Conservation (phyloP, 2,797 vertebrate species). For the Lepus oiostolus region DNA sequence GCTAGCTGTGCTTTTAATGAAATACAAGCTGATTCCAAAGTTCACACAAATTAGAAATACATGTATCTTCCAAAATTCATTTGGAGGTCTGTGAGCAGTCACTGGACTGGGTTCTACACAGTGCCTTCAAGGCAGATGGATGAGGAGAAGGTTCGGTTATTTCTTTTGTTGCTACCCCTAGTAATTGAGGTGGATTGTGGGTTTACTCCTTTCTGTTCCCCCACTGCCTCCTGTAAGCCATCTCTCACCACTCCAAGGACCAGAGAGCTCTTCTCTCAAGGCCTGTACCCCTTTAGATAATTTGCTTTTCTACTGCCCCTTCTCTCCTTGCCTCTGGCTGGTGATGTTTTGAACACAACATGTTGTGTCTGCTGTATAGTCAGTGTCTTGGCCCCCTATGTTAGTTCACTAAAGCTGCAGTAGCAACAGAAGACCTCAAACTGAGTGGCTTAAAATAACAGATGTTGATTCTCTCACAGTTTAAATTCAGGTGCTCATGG, state of each 20-base stretch:
- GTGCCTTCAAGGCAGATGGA: neutral
- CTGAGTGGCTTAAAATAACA: neutral
- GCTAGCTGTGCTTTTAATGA: conserved; percentile 19
- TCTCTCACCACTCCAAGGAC: neutral
- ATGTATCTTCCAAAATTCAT: neutral
- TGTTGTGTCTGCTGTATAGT: neutral
- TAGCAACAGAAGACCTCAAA: neutral
- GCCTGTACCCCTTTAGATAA: neutral
- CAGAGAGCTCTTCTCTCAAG: too few relatives aligned
- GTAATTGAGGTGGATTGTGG: neutral
- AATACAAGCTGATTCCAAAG: conserved; percentile 9
- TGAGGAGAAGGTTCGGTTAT: neutral
- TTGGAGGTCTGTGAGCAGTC: neutral
- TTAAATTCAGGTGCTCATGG: neutral
- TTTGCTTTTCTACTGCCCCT: rapidly evolving
- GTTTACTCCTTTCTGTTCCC: neutral
- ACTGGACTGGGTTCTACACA: neutral
- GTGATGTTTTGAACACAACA: neutral
- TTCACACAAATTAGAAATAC: neutral
- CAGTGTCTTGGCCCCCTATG: neutral
- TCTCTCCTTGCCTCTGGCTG: neutral
- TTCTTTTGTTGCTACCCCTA: neutral
- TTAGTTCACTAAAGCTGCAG: neutral
- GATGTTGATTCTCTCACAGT: neutral
- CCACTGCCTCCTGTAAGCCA: neutral